phyloP scores from a whole-genome alignment of 2,888 invertebrate genomes.

The Nomada fucata region DNA sequence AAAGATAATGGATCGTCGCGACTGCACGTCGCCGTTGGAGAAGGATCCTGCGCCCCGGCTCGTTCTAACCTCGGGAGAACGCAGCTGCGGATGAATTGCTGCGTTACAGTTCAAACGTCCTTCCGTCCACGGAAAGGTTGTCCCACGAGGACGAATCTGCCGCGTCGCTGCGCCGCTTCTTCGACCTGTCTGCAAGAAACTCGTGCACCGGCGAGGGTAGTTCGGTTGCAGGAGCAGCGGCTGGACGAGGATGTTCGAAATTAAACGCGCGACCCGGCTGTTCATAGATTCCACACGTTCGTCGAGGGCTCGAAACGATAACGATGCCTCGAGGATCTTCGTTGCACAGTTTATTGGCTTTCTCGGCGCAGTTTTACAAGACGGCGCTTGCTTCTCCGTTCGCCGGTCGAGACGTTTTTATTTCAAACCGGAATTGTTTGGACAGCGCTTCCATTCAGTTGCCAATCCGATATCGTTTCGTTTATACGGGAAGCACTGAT shows the following conservation, averaged over 20 bases:
- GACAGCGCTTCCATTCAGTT: conserved; percentile 13
- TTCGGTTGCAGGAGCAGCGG: not conserved
- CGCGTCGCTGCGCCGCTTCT: not conserved
- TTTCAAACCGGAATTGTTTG: not conserved
- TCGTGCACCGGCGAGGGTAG: not conserved
- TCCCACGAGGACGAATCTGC: not conserved
- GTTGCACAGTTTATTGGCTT: not conserved
- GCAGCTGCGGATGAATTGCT: conserved; percentile 6
- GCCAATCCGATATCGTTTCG: conserved; percentile 23
- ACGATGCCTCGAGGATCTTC: not conserved
- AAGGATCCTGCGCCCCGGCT: not conserved
- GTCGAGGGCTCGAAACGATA: not conserved
- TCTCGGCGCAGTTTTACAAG: not conserved
- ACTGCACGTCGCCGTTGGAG: not conserved
- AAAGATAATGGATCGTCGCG: conserved; percentile 46
- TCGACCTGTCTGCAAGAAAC: not conserved
- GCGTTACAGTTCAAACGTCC: not conserved
- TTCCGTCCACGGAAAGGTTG: not conserved
- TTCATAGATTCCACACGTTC: not conserved
- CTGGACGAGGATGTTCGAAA: too few species aligned
- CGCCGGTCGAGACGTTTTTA: not conserved
- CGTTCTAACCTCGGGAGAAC: not conserved
- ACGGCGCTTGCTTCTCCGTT: conserved; percentile 9
- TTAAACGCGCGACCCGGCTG: too few species aligned
- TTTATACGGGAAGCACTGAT: not conserved